Percentiles rank a stretch among this genome's conserved stretches.
Conservation (phyloP, 2,113 vertebrate species). For the Phalacrocorax brasilianus region DNA sequence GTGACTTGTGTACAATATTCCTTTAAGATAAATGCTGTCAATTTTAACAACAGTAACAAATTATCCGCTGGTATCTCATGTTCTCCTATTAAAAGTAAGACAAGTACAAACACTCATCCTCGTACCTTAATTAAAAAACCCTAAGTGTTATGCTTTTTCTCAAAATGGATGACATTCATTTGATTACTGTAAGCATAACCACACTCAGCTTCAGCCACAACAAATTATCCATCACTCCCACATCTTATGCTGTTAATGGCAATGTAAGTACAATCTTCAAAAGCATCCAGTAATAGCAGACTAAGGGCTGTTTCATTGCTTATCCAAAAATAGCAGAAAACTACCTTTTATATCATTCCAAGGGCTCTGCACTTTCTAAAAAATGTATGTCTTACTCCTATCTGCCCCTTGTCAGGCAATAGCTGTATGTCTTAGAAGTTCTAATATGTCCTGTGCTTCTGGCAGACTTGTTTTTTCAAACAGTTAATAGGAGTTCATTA, state of each 20-base stretch:
- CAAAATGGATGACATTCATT: constrained; percentile 15
- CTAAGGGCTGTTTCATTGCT: neutral
- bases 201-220: constrained; percentile 28
- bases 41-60: neutral
- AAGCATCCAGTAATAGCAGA: neutral
- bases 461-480: neutral
- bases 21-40: neutral
- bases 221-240: constrained; percentile 12
- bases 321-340: constrained; percentile 32
- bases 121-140: constrained; percentile 27
- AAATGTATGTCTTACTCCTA: neutral
- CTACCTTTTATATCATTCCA: constrained; percentile 24
- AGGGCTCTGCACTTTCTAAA: neutral
- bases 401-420: constrained; percentile 5
- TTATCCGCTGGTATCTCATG: neutral
- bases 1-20: neutral
- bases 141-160: constrained; percentile 14
- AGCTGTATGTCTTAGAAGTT: neutral
- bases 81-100: constrained; percentile 13
- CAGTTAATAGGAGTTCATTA: constrained; percentile 5
- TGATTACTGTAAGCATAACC: constrained; percentile 25
- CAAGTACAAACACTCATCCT: neutral
- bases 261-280: constrained; percentile 22
- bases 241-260: constrained; percentile 6
- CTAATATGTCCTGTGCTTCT: neutral